Evolutionary conservation across 1,140 invertebrate species (phyloP).

Genomic region (Drosophila micromelanica): DNA sequence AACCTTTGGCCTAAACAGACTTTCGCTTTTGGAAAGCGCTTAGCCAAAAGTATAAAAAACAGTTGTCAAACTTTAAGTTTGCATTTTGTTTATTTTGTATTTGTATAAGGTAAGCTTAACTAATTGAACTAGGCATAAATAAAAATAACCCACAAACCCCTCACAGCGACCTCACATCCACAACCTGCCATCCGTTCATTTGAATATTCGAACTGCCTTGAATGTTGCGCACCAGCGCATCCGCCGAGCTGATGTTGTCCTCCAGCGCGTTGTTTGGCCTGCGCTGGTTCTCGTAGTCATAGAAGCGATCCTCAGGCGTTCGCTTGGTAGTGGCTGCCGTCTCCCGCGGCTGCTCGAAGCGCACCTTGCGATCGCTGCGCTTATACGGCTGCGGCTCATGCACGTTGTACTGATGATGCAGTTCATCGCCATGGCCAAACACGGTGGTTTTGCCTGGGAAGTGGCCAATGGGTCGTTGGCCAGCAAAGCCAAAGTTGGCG

Average conservation of each 20-base stretch:
- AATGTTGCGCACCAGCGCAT: slow-evolving; percentile 54
- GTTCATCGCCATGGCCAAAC: slow-evolving; percentile 57
- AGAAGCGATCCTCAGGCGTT: slow-evolving; percentile 70
- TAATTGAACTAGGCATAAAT: slow-evolving; percentile 23
- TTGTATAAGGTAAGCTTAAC: slow-evolving; percentile 25
- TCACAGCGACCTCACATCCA: slow-evolving; percentile 69
- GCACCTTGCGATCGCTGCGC: slow-evolving; percentile 71
- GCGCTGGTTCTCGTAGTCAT: slow-evolving; percentile 75
- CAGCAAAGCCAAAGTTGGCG: slow-evolving; percentile 43
- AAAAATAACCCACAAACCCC: background rate
- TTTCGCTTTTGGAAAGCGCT: slow-evolving; percentile 70
- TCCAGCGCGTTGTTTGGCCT: slow-evolving; percentile 45
- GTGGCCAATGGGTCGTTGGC: slow-evolving; percentile 53
- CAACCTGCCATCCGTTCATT: slow-evolving; percentile 74
- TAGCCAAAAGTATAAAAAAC: background rate
- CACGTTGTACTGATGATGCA: slow-evolving; percentile 72
- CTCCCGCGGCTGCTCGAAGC: slow-evolving; percentile 64
- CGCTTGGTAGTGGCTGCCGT: slow-evolving; percentile 10
- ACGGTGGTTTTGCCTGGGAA: slow-evolving; percentile 67
- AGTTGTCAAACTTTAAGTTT: slow-evolving; percentile 22
- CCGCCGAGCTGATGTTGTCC: slow-evolving; percentile 37
- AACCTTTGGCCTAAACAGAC: slow-evolving; percentile 50
- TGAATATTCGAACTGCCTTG: slow-evolving; percentile 28
- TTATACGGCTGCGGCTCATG: slow-evolving; percentile 70
- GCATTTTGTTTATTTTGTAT: background rate